Conservation (phyloP, 2,888 invertebrate genomes). For the Chromoteleia sp. region DNA sequence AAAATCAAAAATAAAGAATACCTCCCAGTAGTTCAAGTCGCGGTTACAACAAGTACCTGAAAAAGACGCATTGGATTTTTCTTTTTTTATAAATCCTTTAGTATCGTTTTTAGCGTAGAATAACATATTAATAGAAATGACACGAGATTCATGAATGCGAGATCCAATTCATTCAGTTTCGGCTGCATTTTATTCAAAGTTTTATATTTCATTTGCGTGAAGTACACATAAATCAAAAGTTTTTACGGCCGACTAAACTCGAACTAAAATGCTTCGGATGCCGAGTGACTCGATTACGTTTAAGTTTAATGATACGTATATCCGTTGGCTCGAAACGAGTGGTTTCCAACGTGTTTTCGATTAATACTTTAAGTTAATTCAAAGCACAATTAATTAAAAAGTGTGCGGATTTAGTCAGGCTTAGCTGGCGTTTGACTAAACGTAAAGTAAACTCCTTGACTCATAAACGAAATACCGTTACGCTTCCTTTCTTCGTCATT, state of each 20-base stretch:
- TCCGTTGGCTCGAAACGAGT: too few species aligned
- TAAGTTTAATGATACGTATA: too few species aligned
- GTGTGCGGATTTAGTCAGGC: too few species aligned
- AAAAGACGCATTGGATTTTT: too few species aligned
- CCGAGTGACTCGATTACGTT: too few species aligned
- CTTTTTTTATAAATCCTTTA: background rate
- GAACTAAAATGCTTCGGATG: background rate
- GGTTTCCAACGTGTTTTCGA: too few species aligned
- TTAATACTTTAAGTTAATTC: too few species aligned
- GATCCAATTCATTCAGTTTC: background rate
- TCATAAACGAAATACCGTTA: background rate
- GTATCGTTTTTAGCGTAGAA: background rate
- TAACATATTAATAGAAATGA: background rate
- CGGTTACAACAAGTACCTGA: too few species aligned
- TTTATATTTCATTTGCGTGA: slow-evolving; percentile 5
- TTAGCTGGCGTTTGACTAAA: background rate
- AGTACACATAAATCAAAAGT: background rate
- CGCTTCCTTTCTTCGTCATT: too few species aligned
- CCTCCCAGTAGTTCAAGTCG: too few species aligned
- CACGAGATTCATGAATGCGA: background rate
- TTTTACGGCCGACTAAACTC: slow-evolving; percentile 3
- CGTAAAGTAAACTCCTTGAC: background rate
- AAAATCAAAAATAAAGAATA: too few species aligned
- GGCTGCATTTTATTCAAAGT: background rate
- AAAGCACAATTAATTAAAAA: too few species aligned